These are phyloP conservation scores for Halocynthia aurantium DNA, from an alignment of 23 tunicate genomes.

Conservation along the genomic window DNA sequence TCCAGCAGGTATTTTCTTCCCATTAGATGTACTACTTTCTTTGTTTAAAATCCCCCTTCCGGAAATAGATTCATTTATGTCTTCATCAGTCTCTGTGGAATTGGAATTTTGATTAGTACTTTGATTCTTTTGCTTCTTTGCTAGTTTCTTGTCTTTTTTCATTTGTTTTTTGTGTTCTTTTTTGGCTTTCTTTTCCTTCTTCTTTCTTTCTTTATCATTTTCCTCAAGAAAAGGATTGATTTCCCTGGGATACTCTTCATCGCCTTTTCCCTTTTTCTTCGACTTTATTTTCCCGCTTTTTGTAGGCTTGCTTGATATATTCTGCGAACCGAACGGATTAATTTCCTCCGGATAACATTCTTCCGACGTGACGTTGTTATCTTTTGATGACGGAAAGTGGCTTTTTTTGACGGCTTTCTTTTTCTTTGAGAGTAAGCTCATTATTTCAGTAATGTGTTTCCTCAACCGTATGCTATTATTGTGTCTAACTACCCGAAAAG, in stretches of 20 bases:
- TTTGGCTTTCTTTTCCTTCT: background rate
- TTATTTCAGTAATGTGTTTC: no score
- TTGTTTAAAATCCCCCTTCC: background rate
- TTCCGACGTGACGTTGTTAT: background rate
- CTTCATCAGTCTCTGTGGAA: background rate
- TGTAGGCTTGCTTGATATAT: background rate
- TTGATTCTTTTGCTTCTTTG: background rate
- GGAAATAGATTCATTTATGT: background rate
- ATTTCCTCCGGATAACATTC: background rate
- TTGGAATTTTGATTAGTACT: background rate
- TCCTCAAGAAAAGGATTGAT: slow-evolving; percentile 3
- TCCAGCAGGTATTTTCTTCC: background rate
- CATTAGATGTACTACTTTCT: background rate
- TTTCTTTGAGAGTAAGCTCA: no score
- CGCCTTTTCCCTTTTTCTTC: background rate
- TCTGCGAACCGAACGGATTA: background rate
- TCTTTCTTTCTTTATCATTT: slow-evolving; percentile 2
- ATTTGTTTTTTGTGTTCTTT: slow-evolving; percentile 12
- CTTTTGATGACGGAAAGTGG: no score
- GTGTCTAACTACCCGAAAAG: no score
- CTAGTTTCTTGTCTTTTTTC: slow-evolving; percentile 8
- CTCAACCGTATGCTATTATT: no score
- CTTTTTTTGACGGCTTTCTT: no score
- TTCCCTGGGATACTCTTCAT: no score
- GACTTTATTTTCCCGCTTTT: background rate